Evolutionary conservation across 2,797 vertebrate species (phyloP).

Genomic region (Clarias fuscus): DNA sequence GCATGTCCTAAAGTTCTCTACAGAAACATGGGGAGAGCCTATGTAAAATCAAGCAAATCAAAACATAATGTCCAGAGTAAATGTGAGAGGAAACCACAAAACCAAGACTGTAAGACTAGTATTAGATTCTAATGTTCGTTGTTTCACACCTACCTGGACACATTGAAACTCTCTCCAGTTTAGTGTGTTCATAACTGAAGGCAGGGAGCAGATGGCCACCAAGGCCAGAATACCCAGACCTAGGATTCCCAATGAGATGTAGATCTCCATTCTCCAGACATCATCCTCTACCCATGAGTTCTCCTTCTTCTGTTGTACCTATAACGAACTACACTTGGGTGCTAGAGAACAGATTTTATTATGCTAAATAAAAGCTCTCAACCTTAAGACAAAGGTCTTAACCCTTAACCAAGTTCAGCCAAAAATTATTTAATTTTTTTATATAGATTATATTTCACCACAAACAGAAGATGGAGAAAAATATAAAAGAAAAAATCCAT

Average conservation of each 20-base stretch:
- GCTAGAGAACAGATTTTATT: not conserved
- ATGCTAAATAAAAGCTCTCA: not conserved
- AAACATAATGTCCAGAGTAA: not conserved
- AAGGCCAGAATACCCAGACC: conserved; percentile 81
- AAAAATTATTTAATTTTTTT: not conserved
- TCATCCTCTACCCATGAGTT: conserved; percentile 86
- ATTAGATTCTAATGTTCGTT: not conserved
- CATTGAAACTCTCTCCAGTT: conserved; percentile 88
- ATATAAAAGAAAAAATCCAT: not conserved
- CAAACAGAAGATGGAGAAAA: not conserved
- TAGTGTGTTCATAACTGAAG: conserved; percentile 79
- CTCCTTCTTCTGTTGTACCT: conserved; percentile 82
- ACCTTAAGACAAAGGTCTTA: not conserved
- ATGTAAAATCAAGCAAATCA: not conserved
- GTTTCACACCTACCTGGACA: conserved; percentile 74
- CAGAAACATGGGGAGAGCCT: conserved; percentile 4
- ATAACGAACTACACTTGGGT: not conserved
- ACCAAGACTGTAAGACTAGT: not conserved
- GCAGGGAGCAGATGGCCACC: conserved; percentile 81
- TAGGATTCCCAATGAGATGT: conserved; percentile 85
- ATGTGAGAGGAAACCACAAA: not conserved
- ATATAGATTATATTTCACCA: not conserved
- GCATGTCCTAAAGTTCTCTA: conserved; percentile 84
- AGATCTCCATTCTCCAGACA: conserved; percentile 87
- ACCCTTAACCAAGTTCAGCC: not conserved